Percentiles rank a stretch among this genome's conserved stretches.
Conservation (phyloP, 35 echinoderm and acorn worm species). For the Stichopus chloronotus region DNA sequence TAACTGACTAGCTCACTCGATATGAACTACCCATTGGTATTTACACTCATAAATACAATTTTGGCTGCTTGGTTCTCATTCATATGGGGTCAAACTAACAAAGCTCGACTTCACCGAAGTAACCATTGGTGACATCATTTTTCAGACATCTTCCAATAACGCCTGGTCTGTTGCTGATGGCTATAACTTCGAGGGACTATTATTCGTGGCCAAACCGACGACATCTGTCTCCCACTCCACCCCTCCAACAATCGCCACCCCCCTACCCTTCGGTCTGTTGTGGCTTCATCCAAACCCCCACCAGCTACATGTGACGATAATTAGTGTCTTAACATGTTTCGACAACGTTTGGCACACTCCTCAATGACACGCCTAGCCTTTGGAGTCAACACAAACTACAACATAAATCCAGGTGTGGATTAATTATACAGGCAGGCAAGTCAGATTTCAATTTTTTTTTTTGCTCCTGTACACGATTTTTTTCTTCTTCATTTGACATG, state of each 20-base stretch:
- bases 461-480: neutral
- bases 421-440: neutral
- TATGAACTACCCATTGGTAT: no score
- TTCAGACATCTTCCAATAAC: neutral
- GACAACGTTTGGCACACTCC: slow-evolving; percentile 36
- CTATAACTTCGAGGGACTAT: neutral
- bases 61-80: no score
- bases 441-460: neutral
- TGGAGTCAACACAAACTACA: neutral
- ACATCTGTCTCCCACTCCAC: no score
- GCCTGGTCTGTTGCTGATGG: neutral
- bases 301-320: slow-evolving; percentile 11
- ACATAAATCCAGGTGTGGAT: slow-evolving; percentile 1
- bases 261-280: neutral
- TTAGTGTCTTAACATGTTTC: slow-evolving; percentile 18
- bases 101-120: neutral
- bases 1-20: no score
- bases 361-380: neutral
- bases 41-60: no score
- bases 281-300: slow-evolving; percentile 20
- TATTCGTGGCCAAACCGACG: no score
- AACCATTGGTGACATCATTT: neutral
- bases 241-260: no score
- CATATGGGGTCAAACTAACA: neutral
- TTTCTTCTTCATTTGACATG: neutral